Evolutionary conservation across 2,888 invertebrate genomes (phyloP), one percentile per base, ranked within the genome.

Genomic region (Seira sanloemensis): DNA sequence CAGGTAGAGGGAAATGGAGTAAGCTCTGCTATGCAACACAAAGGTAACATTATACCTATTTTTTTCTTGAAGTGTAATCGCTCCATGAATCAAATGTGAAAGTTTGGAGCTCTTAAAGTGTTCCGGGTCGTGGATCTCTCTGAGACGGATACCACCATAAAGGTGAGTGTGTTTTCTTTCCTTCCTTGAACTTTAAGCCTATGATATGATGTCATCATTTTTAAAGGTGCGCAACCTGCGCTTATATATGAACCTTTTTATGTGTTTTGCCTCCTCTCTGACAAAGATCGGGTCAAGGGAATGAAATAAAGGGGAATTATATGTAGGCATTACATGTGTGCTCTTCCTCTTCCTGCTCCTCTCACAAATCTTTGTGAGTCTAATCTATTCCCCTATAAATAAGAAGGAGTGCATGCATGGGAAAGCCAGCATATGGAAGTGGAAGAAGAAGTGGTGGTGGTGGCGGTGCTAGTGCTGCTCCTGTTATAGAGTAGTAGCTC

Each of bases 61-160:
- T n/a, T 82, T 82, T 82, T 82, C 67, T 77, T 82, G 77, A 76
- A 82, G 82, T 82, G 77, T 82, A 77, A 77, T 82, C 81, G 76
- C 81, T 81, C 81, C 81, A 82, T 82, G 82, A 82, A 82, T 82
- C 82, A 82, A 82, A 77, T 82, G 82, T 77, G 82, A 82, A 82
- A 82, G 77, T 82, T 82, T 71, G 77, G 67, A 66, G 82, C 82
- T 82, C 81, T 75, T 82, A 82, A 82, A 82, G 82, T 77, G 77
- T 77, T 82, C 82, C 77, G 76, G 71, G 77, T 77, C 77, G 76
- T 77, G 73, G 77, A 77, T 67, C 77, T 76, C n/a, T n/a, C 72
- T 67, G 82, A 82, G 77, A 73, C 66, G 77, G n/a, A n/a, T n/a
- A n/a, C n/a, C n/a, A n/a, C n/a, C n/a, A n/a, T n/a, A n/a, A n/a